These are phyloP conservation scores for Pelodytes ibericus DNA, from an alignment of 2,797 vertebrate genomes.

Conservation along the genomic window DNA sequence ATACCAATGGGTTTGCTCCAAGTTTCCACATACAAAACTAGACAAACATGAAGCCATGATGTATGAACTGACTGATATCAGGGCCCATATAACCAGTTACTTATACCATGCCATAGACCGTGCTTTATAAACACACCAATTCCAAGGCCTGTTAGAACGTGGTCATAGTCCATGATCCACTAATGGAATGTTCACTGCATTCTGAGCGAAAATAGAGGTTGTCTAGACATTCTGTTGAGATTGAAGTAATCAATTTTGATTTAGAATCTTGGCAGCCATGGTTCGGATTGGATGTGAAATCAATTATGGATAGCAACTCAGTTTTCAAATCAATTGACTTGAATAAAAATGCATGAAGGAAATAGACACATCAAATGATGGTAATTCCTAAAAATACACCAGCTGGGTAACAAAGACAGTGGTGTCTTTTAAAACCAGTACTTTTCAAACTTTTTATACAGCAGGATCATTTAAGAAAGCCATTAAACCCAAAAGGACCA, in stretches of 20 bases:
- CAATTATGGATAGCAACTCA: background rate
- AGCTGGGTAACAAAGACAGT: background rate
- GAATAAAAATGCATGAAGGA: background rate
- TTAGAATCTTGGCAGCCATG: background rate
- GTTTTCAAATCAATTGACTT: background rate
- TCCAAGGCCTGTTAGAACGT: too few species aligned
- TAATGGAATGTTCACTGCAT: too few species aligned
- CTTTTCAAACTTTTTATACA: too few species aligned
- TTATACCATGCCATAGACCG: too few species aligned
- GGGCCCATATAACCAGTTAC: background rate
- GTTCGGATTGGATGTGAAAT: background rate
- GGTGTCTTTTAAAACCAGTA: too few species aligned
- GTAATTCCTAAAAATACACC: background rate
- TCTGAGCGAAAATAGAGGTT: too few species aligned
- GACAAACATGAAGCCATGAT: background rate
- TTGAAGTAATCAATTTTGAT: background rate
- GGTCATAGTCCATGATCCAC: too few species aligned
- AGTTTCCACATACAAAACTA: background rate
- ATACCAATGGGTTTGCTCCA: background rate
- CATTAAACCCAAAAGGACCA: too few species aligned
- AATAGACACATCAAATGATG: background rate
- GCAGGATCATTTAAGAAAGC: too few species aligned
- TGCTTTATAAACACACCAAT: too few species aligned
- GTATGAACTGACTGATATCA: background rate
- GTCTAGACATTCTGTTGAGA: too few species aligned